Base-by-base conservation (phyloP, 2,113 vertebrate genomes). In the Brachypodius melanocephalos region DNA sequence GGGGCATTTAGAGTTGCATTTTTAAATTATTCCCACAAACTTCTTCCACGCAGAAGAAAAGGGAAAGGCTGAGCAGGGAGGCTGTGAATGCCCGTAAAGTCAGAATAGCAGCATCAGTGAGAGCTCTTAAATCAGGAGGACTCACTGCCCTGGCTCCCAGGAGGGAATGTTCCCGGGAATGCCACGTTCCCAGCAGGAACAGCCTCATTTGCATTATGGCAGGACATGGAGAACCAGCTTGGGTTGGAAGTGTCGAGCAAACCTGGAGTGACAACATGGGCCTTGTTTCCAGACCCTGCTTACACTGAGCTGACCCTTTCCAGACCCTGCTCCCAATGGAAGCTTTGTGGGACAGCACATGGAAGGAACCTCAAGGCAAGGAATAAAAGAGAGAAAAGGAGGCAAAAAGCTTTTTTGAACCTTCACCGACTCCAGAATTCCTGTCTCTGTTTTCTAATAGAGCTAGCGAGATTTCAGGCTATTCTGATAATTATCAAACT, bases 171-270 rank as follows among this genome's bases (percentile, higher is more conserved):
- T 85, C 91, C 74, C 7, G 2, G 81, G 93, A 95, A 95, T 96
- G 93, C 83, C 95, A 92, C 92, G 90, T 95, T 96, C 93, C 94
- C 95, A 88, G 91, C 89, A 96, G 90, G 91, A 96, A 32, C 85
- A 40, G 65, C 93, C 93, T 93, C 91, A 94, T 93, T 96, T 96
- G 89, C 93, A 94, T 93, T 6, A 48, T 31, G 81, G 87, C 87
- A 96, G 93, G 74, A 89, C 94, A 51, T 6, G 72, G 90, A 94
- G 94, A 85, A 4, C 89, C 72, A 40, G 90, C 42, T 26, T 48
- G 79, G 67, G 36, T 14, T 69, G 54, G 26, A 52, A 93, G 90
- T 8, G 90, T 54, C 58, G 84, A 85, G 89, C 67, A 66, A 87
- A 63, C 11, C 63, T 8, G 67, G 36, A 29, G 67, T 85, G 94